A percentile compares a stretch with the other conserved stretches of the same genome.
Conservation (phyloP, 1,140 invertebrate species). For the Ridgeia piscesae region DNA sequence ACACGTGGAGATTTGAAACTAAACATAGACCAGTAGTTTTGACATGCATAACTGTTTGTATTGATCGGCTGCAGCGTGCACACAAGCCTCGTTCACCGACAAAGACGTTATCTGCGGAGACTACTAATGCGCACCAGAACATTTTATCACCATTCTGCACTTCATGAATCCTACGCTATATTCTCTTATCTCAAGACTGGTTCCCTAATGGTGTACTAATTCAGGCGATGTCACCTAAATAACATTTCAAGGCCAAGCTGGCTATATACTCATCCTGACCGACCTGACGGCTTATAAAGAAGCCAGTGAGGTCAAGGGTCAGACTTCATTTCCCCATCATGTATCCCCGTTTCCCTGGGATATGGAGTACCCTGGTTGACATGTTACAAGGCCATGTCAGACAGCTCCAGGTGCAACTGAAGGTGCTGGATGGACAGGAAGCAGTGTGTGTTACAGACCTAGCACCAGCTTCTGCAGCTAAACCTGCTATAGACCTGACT, state of each 20-base stretch:
- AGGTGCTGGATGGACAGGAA: too few species aligned
- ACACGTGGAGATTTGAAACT: not conserved
- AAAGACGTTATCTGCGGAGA: not conserved
- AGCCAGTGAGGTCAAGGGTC: not conserved
- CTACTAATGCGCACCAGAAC: not conserved
- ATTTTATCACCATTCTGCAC: not conserved
- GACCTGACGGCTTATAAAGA: not conserved
- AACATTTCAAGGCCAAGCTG: not conserved
- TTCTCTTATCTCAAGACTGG: not conserved
- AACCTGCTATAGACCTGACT: too few species aligned
- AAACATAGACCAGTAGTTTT: not conserved
- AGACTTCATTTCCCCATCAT: not conserved
- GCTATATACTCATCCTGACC: not conserved
- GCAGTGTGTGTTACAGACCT: too few species aligned
- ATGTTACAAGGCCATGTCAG: not conserved
- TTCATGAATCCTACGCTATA: not conserved
- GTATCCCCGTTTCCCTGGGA: not conserved
- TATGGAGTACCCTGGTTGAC: not conserved
- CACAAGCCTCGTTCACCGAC: not conserved
- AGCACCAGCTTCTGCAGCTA: too few species aligned
- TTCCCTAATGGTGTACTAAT: not conserved
- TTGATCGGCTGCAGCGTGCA: not conserved
- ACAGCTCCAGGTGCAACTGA: not conserved
- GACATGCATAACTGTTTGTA: not conserved
- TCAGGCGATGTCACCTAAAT: not conserved